These are phyloP conservation scores for Apostichopus parvimensis DNA, from an alignment of 35 echinoderm and acorn worm species.

Conservation along the genomic window DNA sequence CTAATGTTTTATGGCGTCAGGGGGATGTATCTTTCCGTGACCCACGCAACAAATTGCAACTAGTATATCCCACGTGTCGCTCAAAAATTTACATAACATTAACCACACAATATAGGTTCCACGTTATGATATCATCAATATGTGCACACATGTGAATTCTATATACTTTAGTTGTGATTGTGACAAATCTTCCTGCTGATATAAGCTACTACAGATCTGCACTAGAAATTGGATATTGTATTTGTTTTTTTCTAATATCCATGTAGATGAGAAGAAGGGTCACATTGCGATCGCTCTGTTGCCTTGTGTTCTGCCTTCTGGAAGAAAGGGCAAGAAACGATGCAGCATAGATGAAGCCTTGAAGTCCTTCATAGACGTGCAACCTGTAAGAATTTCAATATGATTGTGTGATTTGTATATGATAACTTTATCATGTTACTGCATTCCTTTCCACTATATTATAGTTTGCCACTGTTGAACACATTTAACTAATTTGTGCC, in stretches of 20 bases:
- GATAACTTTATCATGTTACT: neutral
- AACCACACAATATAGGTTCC: no score
- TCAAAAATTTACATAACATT: no score
- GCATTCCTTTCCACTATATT: conserved; percentile 17
- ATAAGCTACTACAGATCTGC: no score
- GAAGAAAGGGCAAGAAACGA: conserved; percentile 48
- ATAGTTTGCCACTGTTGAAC: conserved; percentile 13
- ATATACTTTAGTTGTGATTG: no score
- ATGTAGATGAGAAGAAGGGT: conserved; percentile 23
- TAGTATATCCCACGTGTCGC: no score
- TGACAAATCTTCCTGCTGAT: no score
- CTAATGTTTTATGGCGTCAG: no score
- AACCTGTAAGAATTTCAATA: conserved; percentile 24
- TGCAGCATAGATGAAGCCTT: conserved; percentile 29
- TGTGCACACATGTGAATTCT: no score
- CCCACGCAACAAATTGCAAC: no score
- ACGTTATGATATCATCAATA: no score
- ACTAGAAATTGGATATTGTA: no score
- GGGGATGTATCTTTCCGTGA: no score
- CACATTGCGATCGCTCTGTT: neutral
- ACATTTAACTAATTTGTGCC: neutral
- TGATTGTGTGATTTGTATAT: neutral
- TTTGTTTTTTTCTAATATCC: neutral
- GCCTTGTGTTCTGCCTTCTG: conserved; percentile 27
- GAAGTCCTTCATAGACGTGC: conserved; percentile 33